Percentiles rank a stretch among this genome's conserved stretches.
Conservation (phyloP, 2,888 invertebrate genomes). For the Cheilosia vulpina region DNA sequence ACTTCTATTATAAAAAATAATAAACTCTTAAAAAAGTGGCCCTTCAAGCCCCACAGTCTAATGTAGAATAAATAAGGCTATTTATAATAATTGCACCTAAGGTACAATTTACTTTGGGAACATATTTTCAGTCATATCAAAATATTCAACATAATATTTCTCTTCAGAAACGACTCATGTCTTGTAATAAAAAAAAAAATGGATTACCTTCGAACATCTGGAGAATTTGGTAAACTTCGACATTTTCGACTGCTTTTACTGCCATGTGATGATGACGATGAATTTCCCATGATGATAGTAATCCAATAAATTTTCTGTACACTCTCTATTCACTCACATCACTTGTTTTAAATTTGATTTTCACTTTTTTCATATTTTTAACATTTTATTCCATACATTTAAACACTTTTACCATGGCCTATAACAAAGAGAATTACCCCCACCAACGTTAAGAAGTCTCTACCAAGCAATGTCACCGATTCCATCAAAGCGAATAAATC, state of each 20-base stretch:
- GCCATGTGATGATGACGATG: slow-evolving; percentile 81
- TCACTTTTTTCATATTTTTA: neutral
- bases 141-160: too few species aligned
- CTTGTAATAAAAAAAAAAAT: neutral
- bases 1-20: too few species aligned
- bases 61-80: too few species aligned
- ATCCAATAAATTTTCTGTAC: slow-evolving; percentile 17
- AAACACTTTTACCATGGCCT: neutral
- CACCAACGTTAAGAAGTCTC: slow-evolving; percentile 35
- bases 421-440: neutral
- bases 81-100: too few species aligned
- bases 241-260: slow-evolving; percentile 82
- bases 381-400: slow-evolving; percentile 22
- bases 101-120: too few species aligned
- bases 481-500: slow-evolving; percentile 37
- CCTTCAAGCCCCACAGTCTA: too few species aligned
- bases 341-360: slow-evolving; percentile 29
- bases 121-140: too few species aligned
- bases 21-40: too few species aligned
- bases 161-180: too few species aligned
- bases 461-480: slow-evolving; percentile 42
- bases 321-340: slow-evolving; percentile 36
- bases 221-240: slow-evolving; percentile 91
- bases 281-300: slow-evolving; percentile 81
- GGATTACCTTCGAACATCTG: slow-evolving; percentile 88